These are phyloP conservation scores for Geodia barretti DNA, from an alignment of 37 sponge, comb jelly and placozoan genomes.

Conservation along the genomic window DNA sequence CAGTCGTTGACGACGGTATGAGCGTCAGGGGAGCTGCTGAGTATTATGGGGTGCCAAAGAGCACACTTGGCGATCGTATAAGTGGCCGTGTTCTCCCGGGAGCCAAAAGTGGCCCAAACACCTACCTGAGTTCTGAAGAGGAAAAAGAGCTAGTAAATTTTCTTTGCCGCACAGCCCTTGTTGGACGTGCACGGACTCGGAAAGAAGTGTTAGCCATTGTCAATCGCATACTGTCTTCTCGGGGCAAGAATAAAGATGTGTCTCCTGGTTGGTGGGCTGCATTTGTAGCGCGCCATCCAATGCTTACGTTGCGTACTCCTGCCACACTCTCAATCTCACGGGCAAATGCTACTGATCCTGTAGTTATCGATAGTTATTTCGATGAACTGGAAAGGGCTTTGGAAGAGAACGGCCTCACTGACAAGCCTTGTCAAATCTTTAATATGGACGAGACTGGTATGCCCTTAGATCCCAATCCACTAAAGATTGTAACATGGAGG, in stretches of 20 bases:
- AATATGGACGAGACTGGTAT: constrained; percentile 27
- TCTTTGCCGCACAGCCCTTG: not conserved
- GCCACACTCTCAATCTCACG: constrained; percentile 11
- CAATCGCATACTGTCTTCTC: not conserved
- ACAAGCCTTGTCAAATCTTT: too few relatives aligned
- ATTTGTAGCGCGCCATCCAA: not conserved
- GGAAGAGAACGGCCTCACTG: constrained; percentile 21
- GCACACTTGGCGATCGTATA: too few relatives aligned
- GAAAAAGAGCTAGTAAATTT: constrained; percentile 29
- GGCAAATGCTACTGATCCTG: constrained; percentile 3
- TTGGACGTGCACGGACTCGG: constrained; percentile 17
- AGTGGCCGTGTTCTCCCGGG: constrained; percentile 32
- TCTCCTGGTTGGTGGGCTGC: constrained; percentile 4
- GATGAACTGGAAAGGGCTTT: constrained; percentile 14
- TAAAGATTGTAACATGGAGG: constrained; percentile 14
- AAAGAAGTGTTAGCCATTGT: constrained; percentile 6
- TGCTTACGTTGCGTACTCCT: constrained; percentile 4
- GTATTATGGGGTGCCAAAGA: too few relatives aligned
- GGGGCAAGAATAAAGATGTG: not conserved
- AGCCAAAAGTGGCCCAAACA: constrained; percentile 1
- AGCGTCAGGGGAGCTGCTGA: too few relatives aligned
- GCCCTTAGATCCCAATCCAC: constrained; percentile 12
- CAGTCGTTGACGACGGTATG: too few relatives aligned
- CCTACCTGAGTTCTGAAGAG: not conserved
- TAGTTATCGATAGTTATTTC: constrained; percentile 10